phyloP scores from a whole-genome alignment of 1,140 invertebrate genomes.

The Orussus abietinus region DNA sequence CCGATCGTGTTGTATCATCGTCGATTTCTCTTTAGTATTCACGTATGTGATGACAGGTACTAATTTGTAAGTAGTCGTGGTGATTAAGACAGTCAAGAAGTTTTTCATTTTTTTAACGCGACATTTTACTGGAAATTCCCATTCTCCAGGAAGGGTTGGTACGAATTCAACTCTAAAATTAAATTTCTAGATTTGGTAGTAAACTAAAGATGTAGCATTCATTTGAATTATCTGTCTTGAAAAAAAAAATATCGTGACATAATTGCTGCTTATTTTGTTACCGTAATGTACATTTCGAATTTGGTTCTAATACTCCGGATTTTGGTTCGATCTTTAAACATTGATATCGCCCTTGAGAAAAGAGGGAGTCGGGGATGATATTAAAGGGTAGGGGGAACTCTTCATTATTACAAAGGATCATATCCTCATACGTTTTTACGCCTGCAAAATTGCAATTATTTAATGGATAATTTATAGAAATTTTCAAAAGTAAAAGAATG shows the following conservation, averaged over 20 bases:
- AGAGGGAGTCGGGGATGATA: constrained; percentile 34
- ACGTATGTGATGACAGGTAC: constrained; percentile 23
- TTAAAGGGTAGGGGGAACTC: constrained; percentile 33
- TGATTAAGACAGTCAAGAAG: constrained; percentile 36
- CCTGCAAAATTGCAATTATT: constrained; percentile 17
- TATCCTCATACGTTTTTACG: constrained; percentile 21
- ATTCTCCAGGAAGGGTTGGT: constrained; percentile 34
- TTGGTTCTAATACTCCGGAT: constrained; percentile 32
- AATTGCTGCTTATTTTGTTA: constrained; percentile 11
- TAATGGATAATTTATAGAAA: background rate
- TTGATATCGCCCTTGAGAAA: constrained; percentile 36
- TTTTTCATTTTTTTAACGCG: constrained; percentile 39
- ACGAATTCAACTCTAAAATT: constrained; percentile 39
- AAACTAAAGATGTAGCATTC: constrained; percentile 3
- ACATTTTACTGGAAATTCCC: constrained; percentile 42
- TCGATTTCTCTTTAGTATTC: constrained; percentile 16
- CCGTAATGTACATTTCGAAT: constrained; percentile 28
- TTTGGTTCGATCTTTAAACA: constrained; percentile 39
- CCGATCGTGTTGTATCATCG: constrained; percentile 24
- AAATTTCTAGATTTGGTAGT: constrained; percentile 2
- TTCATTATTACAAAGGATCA: constrained; percentile 43
- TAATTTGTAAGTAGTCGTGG: constrained; percentile 33
- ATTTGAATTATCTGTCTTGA: too few species aligned
- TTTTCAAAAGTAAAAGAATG: background rate
- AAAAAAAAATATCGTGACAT: constrained; percentile 4